These are phyloP conservation scores for Tetheella fluctuosa DNA, from an alignment of 2,888 invertebrate genomes.

Conservation along the genomic window DNA sequence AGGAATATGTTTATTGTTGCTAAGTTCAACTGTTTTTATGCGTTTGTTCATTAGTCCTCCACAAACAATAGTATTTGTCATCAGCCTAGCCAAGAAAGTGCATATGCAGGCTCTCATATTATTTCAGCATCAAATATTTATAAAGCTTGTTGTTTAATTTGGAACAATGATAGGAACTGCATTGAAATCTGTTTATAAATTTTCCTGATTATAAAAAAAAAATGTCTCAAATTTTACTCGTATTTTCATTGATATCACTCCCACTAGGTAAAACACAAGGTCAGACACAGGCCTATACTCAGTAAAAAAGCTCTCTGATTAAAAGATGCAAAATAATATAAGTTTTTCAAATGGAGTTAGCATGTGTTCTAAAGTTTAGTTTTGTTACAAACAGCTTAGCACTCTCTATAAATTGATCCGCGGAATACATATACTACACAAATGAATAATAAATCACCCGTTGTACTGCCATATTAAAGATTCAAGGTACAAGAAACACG, in stretches of 20 bases:
- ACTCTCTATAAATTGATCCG: not conserved
- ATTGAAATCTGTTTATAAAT: no score
- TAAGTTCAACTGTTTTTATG: not conserved
- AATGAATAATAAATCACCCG: not conserved
- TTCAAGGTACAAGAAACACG: not conserved
- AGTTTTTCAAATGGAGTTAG: no score
- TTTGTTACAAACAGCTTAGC: not conserved
- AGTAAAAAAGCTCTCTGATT: no score
- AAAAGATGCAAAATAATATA: no score
- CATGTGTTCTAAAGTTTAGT: no score
- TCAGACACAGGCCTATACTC: no score
- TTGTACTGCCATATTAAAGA: not conserved
- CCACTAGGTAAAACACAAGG: no score
- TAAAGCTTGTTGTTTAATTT: not conserved
- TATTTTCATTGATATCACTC: no score
- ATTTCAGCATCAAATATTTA: not conserved
- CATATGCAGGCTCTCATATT: not conserved
- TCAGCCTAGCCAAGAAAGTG: not conserved
- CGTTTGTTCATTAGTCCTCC: not conserved
- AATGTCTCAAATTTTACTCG: no score
- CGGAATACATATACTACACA: not conserved
- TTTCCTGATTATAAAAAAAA: no score
- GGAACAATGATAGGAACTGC: no score
- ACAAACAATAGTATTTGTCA: constrained; percentile 1
- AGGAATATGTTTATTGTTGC: constrained; percentile 2